Evolutionary conservation across 1,140 invertebrate species (phyloP).

Genomic region (Aleiodes sp.): DNA sequence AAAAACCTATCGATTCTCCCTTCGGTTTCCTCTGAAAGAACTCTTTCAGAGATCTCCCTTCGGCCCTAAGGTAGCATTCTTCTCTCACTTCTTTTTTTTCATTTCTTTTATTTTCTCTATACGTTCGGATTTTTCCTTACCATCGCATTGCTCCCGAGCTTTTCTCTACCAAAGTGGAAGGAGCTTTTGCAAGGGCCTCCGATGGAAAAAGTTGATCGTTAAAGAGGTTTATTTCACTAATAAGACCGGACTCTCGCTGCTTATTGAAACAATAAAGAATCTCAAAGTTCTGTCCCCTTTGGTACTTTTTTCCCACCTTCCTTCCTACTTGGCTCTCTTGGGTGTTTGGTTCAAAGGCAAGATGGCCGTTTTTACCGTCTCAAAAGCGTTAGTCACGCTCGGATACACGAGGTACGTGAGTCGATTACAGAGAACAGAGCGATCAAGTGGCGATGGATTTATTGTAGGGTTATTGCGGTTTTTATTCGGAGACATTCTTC

Average conservation of each 20-base stretch:
- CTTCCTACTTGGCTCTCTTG: background rate
- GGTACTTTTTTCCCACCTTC: background rate
- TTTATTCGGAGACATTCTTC: no score
- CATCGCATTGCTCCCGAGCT: background rate
- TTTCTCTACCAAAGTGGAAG: conserved; percentile 17
- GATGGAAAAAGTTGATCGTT: conserved; percentile 53
- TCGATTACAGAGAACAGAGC: conserved; percentile 45
- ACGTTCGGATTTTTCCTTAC: conserved; percentile 22
- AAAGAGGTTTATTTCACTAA: conserved; percentile 68
- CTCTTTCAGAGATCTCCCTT: conserved; percentile 57
- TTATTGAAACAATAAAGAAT: conserved; percentile 69
- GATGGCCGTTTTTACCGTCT: conserved; percentile 40
- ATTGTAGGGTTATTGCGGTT: conserved; percentile 54
- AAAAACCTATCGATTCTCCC: conserved; percentile 68
- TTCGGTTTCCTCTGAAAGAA: conserved; percentile 60
- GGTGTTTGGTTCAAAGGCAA: conserved; percentile 32
- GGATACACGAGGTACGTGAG: conserved; percentile 52
- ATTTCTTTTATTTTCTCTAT: conserved; percentile 14
- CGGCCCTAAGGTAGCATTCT: background rate
- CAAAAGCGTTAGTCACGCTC: conserved; percentile 45
- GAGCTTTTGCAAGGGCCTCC: conserved; percentile 42
- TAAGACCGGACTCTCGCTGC: conserved; percentile 63
- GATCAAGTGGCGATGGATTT: conserved; percentile 59
- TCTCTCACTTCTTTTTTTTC: conserved; percentile 17
- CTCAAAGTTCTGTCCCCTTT: conserved; percentile 34